Percentiles rank a stretch among this genome's conserved stretches.
Evolutionary conservation across 2,888 invertebrate species (phyloP).

Genomic region (Spisula subtruncata): DNA sequence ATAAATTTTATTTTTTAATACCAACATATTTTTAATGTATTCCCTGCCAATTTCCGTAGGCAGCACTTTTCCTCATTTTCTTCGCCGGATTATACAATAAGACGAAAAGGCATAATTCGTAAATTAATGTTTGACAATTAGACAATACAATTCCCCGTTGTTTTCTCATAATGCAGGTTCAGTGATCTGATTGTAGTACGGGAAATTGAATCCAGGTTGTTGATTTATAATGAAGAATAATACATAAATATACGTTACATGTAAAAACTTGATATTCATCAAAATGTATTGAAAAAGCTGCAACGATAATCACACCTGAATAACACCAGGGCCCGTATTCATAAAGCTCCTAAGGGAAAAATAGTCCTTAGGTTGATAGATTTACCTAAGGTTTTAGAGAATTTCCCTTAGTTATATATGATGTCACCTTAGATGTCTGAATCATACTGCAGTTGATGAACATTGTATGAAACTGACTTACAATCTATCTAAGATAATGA

Average conservation of each 20-base stretch:
- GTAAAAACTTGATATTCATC: background rate
- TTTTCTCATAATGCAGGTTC: background rate
- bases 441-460: no score
- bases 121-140: background rate
- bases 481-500: no score
- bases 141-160: background rate
- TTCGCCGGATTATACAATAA: background rate
- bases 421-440: no score
- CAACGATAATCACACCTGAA: background rate
- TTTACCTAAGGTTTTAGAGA: no score
- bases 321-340: no score
- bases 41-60: background rate
- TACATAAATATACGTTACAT: background rate
- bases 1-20: no score
- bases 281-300: background rate
- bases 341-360: no score
- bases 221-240: background rate
- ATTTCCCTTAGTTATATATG: no score
- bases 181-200: background rate
- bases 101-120: background rate
- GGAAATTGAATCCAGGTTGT: background rate
- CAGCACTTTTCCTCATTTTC: background rate
- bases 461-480: no score
- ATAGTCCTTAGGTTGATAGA: no score
- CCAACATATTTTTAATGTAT: background rate